phyloP scores from a whole-genome alignment of 1,140 invertebrate genomes.

The Sitobion miscanthi region DNA sequence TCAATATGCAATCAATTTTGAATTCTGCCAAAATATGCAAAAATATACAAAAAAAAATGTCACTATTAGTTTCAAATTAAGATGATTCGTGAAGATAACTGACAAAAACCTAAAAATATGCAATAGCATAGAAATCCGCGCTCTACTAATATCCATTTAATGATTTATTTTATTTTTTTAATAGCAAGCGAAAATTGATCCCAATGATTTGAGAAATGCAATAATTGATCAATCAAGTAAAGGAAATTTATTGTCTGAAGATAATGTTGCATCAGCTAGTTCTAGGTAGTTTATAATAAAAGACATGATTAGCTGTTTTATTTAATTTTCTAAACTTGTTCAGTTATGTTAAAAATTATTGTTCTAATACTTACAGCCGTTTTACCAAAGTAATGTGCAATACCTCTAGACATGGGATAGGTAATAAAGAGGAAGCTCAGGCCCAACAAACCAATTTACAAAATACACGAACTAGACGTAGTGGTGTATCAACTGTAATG shows the following conservation, averaged over 20 bases:
- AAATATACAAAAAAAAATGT: too few species aligned
- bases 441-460: slow-evolving; percentile 63
- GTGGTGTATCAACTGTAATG: slow-evolving; percentile 82
- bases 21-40: too few species aligned
- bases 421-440: slow-evolving; percentile 67
- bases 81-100: too few species aligned
- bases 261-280: not conserved
- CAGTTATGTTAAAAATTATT: not conserved
- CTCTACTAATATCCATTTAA: not conserved
- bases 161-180: not conserved
- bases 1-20: too few species aligned
- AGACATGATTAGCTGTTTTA: not conserved
- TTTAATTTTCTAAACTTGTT: not conserved
- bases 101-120: too few species aligned
- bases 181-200: slow-evolving; percentile 42
- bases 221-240: slow-evolving; percentile 52
- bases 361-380: not conserved
- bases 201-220: slow-evolving; percentile 46
- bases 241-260: slow-evolving; percentile 40
- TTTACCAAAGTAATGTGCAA: slow-evolving; percentile 43
- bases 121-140: too few species aligned
- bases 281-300: slow-evolving; percentile 34
- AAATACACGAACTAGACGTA: slow-evolving; percentile 73
- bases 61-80: too few species aligned
- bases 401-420: slow-evolving; percentile 59